phyloP scores from a whole-genome alignment of 2,797 vertebrate species.

The Falco concolor region DNA sequence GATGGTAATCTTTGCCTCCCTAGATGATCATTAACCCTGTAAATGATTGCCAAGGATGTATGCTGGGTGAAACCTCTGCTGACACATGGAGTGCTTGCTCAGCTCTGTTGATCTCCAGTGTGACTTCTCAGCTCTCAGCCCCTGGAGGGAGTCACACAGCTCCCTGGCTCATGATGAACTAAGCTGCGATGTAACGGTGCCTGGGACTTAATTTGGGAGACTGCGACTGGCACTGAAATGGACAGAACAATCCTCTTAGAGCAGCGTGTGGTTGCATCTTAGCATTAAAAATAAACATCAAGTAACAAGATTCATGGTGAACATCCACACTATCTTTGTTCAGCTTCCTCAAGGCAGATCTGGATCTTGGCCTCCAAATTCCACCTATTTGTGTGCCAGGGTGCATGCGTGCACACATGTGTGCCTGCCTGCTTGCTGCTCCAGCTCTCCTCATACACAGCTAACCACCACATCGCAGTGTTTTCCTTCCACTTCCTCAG shows the following conservation, averaged over 20 bases:
- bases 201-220: neutral
- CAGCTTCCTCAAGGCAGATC: neutral
- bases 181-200: neutral
- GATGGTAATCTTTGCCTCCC: neutral
- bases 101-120: neutral
- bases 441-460: neutral
- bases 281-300: conserved; percentile 9
- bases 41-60: neutral
- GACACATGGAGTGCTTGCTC: neutral
- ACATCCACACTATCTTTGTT: neutral
- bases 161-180: neutral
- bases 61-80: neutral
- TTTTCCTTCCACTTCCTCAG: neutral
- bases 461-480: neutral
- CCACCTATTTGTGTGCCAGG: neutral
- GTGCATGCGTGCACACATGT: rapidly evolving
- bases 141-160: neutral
- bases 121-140: neutral
- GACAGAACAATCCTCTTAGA: neutral
- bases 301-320: neutral
- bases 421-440: neutral
- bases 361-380: neutral
- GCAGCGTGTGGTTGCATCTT: neutral
- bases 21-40: neutral
- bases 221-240: neutral